phyloP scores from a whole-genome alignment of 2,797 vertebrate species.

The Gymnothorax reevesii region DNA sequence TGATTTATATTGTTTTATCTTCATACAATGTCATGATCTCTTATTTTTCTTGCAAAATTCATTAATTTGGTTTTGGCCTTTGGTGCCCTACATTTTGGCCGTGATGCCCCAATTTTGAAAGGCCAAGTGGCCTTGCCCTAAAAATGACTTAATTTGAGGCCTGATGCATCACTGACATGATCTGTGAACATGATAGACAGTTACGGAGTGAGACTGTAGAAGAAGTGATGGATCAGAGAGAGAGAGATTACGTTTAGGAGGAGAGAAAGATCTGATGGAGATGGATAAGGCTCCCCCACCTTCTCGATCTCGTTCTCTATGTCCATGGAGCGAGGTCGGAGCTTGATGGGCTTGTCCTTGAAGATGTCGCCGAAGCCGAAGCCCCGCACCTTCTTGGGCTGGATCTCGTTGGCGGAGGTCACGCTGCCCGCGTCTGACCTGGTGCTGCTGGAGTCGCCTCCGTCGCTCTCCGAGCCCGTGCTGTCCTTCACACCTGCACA shows the following conservation, averaged over 20 bases:
- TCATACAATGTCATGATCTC: too few relatives aligned
- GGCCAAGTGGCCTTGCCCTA: too few relatives aligned
- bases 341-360: constrained; percentile 94
- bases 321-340: constrained; percentile 91
- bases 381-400: constrained; percentile 92
- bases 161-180: too few relatives aligned
- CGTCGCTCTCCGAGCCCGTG: constrained; percentile 92
- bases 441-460: constrained; percentile 83
- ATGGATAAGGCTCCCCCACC: constrained; percentile 49
- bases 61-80: too few relatives aligned
- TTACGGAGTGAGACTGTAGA: background rate
- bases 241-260: background rate
- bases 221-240: background rate
- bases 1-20: too few relatives aligned
- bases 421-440: constrained; percentile 87
- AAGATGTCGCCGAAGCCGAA: constrained; percentile 98
- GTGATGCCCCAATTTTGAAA: too few relatives aligned
- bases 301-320: constrained; percentile 85
- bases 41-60: too few relatives aligned
- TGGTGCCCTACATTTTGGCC: too few relatives aligned
- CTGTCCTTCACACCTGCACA: constrained; percentile 84
- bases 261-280: background rate
- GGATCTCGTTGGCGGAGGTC: constrained; percentile 78
- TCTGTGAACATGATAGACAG: background rate
- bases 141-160: too few relatives aligned